Base-by-base conservation (phyloP, 2,888 invertebrate genomes). In the Melangyna quadrimaculata region DNA sequence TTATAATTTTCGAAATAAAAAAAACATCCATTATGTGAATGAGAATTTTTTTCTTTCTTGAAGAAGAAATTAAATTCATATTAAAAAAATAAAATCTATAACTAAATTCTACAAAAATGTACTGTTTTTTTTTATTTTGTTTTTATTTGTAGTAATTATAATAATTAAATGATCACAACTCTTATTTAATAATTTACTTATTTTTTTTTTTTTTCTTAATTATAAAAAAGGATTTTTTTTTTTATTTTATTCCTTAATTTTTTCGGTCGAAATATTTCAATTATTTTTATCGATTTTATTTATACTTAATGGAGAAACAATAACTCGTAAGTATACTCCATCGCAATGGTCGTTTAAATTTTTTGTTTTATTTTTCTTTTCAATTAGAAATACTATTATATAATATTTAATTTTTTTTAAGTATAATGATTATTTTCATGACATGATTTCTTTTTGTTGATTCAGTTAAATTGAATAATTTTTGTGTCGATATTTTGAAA, bases 141-240 rank as follows among this genome's bases (percentile, higher is more conserved):
- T 65, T 29, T 3, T 45, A 45, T 7, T 45, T 32, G 29, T 45
- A 43, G 45, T 29, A 19, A 1, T 32, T 87, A 88, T 89, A 87
- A 91, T 92, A 92, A 91, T 91, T 90, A 90, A 91, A 92, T 92
- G 92, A 91, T 91, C 92, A 91, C 91, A 91, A 91, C 92, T 91
- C 91, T 92, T 92, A 91, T 83, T 87, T 88, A 89, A 88, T 82
- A 81, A 86, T 86, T 86, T 86, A 80, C 12, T 81, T 79, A n/a
- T 71, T 57, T 74, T 77, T 73, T 51, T 84, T 65, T 74, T 61
- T 75, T 67, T 65, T 63, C 27, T 29, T 32, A 27, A 51, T 35
- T 35, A 59, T n/a, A 67, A 78, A 75, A 70, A 59, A 57, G 53
- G 24, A 72, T 48, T 63, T 14, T 24, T 17, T 51, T 43, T 32